phyloP scores from a whole-genome alignment of 2,888 invertebrate species.

The Xestobium rufovillosum region DNA sequence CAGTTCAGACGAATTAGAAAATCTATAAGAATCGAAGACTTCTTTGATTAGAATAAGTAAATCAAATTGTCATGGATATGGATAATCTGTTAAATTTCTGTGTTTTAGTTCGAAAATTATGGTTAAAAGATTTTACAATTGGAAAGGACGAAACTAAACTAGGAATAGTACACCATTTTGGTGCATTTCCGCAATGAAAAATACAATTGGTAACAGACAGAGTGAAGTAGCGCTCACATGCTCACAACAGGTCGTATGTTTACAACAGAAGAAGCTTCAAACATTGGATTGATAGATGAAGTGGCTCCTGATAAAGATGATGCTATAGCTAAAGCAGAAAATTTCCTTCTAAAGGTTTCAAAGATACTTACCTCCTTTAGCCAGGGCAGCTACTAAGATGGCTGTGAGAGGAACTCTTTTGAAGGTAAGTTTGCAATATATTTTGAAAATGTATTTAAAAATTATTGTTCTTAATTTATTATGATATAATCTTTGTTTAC shows the following conservation, averaged over 20 bases:
- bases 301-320: slow-evolving; percentile 60
- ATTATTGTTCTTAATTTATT: too few species aligned
- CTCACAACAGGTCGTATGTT: slow-evolving; percentile 66
- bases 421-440: slow-evolving; percentile 35
- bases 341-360: slow-evolving; percentile 57
- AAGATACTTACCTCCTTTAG: slow-evolving; percentile 57
- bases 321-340: slow-evolving; percentile 56
- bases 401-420: slow-evolving; percentile 46
- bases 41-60: too few species aligned
- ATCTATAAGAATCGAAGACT: too few species aligned
- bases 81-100: too few species aligned
- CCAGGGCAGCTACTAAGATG: slow-evolving; percentile 52
- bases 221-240: slow-evolving; percentile 74
- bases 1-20: too few species aligned
- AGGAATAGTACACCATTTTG: slow-evolving; percentile 70
- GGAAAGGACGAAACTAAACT: slow-evolving; percentile 83
- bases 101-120: too few species aligned
- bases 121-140: slow-evolving; percentile 70
- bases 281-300: slow-evolving; percentile 72
- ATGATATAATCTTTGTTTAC: too few species aligned
- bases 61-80: too few species aligned
- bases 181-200: slow-evolving; percentile 59
- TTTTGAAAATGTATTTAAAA: too few species aligned
- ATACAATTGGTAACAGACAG: slow-evolving; percentile 58
- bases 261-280: slow-evolving; percentile 66